A percentile compares a stretch with the other conserved stretches of the same genome.
Evolutionary conservation across 2,797 vertebrate genomes (phyloP).

Genomic region (Novumbra hubbsi): DNA sequence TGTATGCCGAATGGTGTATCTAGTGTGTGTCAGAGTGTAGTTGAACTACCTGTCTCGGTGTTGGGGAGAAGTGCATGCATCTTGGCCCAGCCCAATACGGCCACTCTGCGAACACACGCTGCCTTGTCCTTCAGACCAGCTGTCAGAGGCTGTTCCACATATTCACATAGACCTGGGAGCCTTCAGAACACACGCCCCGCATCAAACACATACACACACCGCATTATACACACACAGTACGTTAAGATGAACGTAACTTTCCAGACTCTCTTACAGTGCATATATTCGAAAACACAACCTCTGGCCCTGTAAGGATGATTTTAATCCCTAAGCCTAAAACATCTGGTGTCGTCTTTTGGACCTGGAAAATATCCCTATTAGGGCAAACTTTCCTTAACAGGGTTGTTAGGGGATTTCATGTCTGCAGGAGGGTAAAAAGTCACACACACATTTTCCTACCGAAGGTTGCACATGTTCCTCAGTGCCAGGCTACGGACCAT

Average conservation of each 20-base stretch:
- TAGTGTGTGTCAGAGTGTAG: neutral
- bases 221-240: neutral
- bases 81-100: slow-evolving; percentile 92
- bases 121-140: slow-evolving; percentile 88
- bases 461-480: slow-evolving; percentile 90
- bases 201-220: slow-evolving; percentile 1
- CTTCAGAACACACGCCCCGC: slow-evolving; percentile 58
- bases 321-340: too few relatives aligned
- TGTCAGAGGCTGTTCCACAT: slow-evolving; percentile 88
- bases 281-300: too few relatives aligned
- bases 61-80: slow-evolving; percentile 83
- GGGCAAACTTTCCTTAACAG: too few relatives aligned
- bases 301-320: too few relatives aligned
- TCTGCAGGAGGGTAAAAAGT: neutral
- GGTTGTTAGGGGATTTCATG: too few relatives aligned
- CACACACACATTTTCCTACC: slow-evolving; percentile 65
- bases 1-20: neutral
- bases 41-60: slow-evolving; percentile 74
- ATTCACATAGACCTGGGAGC: slow-evolving; percentile 89
- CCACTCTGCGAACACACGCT: slow-evolving; percentile 89
- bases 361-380: too few relatives aligned
- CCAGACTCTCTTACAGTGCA: too few relatives aligned
- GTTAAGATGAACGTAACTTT: too few relatives aligned
- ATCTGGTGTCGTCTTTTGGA: too few relatives aligned
- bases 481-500: slow-evolving; percentile 92